A percentile compares a stretch with the other conserved stretches of the same genome.
Evolutionary conservation across 2,797 vertebrate species (phyloP).

Genomic region (Perdix hodgsoniae): DNA sequence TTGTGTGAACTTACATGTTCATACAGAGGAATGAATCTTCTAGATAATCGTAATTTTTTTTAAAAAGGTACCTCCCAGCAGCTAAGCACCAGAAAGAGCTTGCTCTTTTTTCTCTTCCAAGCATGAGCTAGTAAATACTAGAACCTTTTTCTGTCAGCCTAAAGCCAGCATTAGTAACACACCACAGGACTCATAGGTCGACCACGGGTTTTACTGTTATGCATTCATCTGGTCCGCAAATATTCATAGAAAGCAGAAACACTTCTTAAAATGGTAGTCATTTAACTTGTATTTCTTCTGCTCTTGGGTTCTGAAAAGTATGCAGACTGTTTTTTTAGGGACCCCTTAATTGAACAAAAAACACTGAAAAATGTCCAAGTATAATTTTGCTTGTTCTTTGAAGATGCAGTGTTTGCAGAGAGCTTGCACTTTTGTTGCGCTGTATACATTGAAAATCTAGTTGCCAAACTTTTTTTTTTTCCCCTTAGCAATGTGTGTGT

Average conservation of each 20-base stretch:
- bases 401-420: background rate
- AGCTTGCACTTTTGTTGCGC: background rate
- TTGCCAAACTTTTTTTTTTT: background rate
- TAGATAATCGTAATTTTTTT: background rate
- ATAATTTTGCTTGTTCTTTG: background rate
- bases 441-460: background rate
- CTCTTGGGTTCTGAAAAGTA: background rate
- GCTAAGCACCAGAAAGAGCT: background rate
- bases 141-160: background rate
- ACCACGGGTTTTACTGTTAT: background rate
- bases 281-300: background rate
- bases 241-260: background rate
- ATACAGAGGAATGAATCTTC: background rate
- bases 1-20: background rate
- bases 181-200: background rate
- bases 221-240: background rate
- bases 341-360: background rate
- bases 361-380: background rate
- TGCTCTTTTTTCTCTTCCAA: background rate
- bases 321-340: background rate
- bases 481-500: background rate
- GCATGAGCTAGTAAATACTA: background rate
- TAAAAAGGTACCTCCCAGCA: background rate
- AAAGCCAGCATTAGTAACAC: constrained; percentile 16
- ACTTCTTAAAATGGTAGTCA: background rate